These are phyloP conservation scores for Catagonus wagneri DNA, from an alignment of 2,113 vertebrate genomes.

Conservation along the genomic window DNA sequence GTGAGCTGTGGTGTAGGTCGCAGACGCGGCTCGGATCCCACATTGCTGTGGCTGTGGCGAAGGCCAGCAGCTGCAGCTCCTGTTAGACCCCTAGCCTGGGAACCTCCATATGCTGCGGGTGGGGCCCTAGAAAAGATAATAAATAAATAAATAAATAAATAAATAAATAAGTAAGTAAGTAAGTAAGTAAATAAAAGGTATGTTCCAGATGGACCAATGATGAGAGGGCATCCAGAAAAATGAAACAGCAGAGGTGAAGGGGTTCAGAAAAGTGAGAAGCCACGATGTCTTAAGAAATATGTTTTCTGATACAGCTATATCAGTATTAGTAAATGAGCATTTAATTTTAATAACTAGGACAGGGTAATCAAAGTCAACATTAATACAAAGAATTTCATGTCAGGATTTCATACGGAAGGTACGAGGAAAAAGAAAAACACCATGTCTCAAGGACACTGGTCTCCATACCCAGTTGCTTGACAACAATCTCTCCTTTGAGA, in stretches of 20 bases:
- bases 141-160: no score
- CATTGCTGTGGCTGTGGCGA: no score
- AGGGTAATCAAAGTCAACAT: constrained; percentile 8
- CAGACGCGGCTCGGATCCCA: no score
- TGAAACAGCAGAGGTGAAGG: neutral
- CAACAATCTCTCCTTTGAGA: neutral
- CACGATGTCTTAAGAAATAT: neutral
- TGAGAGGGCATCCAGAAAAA: neutral
- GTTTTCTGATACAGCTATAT: neutral
- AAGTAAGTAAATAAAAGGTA: neutral
- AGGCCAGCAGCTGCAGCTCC: no score
- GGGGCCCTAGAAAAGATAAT: no score
- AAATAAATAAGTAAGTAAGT: no score
- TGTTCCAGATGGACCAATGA: neutral
- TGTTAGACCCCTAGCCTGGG: no score
- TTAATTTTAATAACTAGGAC: constrained; percentile 11
- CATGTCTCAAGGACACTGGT: neutral
- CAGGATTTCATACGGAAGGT: neutral
- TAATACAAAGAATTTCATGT: constrained; percentile 3
- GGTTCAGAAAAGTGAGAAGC: neutral
- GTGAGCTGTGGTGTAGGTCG: no score
- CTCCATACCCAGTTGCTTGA: neutral
- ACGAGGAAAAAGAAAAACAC: neutral
- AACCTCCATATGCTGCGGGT: no score
- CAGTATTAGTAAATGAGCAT: neutral